Evolutionary conservation across 2,888 invertebrate genomes (phyloP).

Genomic region (Amiota mariae): DNA sequence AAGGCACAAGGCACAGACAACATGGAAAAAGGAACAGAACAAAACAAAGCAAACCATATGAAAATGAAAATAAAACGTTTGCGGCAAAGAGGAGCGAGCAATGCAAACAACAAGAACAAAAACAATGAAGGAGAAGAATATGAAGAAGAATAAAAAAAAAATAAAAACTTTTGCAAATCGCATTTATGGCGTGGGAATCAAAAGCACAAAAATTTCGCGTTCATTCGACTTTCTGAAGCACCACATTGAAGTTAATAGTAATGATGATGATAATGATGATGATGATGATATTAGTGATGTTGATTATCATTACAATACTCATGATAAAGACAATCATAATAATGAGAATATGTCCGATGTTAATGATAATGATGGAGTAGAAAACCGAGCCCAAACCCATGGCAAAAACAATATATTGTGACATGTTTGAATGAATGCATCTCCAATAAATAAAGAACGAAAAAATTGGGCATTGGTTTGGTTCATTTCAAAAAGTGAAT

Average conservation of each 20-base stretch:
- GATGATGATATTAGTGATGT: no score
- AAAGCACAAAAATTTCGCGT: conserved; percentile 38
- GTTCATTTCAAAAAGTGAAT: neutral
- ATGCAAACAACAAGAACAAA: conserved; percentile 2
- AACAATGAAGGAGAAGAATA: neutral
- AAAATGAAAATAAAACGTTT: conserved; percentile 11
- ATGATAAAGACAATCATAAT: no score
- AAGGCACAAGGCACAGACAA: neutral
- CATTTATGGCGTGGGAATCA: conserved; percentile 61
- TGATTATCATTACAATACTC: no score
- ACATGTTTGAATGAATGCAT: conserved; percentile 26
- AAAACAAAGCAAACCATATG: conserved; percentile 18
- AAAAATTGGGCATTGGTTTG: neutral
- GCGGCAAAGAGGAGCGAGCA: neutral
- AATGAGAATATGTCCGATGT: no score
- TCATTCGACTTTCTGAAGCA: neutral
- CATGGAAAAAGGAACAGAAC: neutral
- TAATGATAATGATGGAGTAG: neutral
- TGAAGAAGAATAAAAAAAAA: conserved; percentile 6
- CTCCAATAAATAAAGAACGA: neutral
- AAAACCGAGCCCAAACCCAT: neutral
- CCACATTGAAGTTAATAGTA: neutral
- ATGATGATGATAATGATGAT: no score
- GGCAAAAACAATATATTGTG: conserved; percentile 17
- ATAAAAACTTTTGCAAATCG: conserved; percentile 38